A percentile compares a stretch with the other conserved stretches of the same genome.
These are phyloP conservation scores for Mythimna vitellina DNA, from an alignment of 2,888 invertebrate genomes.

Conservation along the genomic window DNA sequence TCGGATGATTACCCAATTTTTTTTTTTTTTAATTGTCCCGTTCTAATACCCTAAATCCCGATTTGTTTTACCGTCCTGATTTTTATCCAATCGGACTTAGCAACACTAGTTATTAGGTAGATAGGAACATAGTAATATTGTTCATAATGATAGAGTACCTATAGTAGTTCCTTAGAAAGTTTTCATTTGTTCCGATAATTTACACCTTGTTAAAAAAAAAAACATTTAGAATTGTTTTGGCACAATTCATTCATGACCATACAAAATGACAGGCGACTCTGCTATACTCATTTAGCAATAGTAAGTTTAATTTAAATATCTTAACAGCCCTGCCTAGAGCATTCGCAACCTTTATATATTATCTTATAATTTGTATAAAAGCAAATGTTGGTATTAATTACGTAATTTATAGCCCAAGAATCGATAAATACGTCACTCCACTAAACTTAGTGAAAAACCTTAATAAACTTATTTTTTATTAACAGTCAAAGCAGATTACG, in stretches of 20 bases:
- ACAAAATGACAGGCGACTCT: conserved; percentile 30
- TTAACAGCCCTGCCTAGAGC: conserved; percentile 42
- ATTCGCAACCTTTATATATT: conserved; percentile 43
- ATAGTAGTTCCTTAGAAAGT: neutral
- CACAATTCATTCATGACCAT: conserved; percentile 60
- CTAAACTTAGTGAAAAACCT: conserved; percentile 70
- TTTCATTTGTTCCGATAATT: neutral
- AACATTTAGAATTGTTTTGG: conserved; percentile 71
- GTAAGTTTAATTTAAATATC: conserved; percentile 38
- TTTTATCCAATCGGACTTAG: too few species aligned
- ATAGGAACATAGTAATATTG: neutral
- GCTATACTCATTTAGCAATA: conserved; percentile 38
- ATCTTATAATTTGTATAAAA: conserved; percentile 41
- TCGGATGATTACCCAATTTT: too few species aligned
- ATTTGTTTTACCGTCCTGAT: too few species aligned
- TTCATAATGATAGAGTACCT: neutral
- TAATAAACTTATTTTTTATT: conserved; percentile 77
- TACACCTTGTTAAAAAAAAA: neutral
- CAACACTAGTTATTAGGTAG: neutral
- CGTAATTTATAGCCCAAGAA: conserved; percentile 49
- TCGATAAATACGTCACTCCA: conserved; percentile 57
- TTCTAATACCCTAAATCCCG: too few species aligned
- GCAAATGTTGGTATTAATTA: conserved; percentile 42
- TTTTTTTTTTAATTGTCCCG: too few species aligned
- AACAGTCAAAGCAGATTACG: conserved; percentile 82